These are phyloP conservation scores for Brachionus angularis DNA, from an alignment of 1,140 invertebrate genomes.

Conservation along the genomic window DNA sequence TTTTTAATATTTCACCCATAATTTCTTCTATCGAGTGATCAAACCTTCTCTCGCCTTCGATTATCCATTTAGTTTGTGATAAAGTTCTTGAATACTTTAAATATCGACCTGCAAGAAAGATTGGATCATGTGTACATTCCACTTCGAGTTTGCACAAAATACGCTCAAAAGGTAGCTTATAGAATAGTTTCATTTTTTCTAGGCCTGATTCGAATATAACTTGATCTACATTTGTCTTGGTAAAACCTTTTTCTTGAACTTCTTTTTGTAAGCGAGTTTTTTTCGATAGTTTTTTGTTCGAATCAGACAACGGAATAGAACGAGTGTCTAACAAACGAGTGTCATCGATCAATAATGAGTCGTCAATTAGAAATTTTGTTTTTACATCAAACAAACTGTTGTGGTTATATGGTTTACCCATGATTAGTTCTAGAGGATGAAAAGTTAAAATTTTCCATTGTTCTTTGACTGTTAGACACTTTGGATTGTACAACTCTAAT, in stretches of 20 bases:
- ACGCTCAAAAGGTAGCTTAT: constrained; percentile 12
- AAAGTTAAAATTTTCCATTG: constrained; percentile 41
- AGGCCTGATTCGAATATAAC: constrained; percentile 12
- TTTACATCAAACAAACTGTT: constrained; percentile 42
- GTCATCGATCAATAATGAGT: not conserved
- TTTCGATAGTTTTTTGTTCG: constrained; percentile 14
- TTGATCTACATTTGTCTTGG: constrained; percentile 14
- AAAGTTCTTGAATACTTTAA: constrained; percentile 78
- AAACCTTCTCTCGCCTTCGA: constrained; percentile 73
- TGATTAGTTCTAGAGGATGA: constrained; percentile 23
- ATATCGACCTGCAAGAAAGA: constrained; percentile 63
- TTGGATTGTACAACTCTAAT: constrained; percentile 7
- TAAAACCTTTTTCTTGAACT: constrained; percentile 35
- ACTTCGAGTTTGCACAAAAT: not conserved
- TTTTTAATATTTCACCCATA: constrained; percentile 65
- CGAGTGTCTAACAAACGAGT: constrained; percentile 1
- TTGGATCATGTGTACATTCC: constrained; percentile 36
- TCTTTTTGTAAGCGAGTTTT: constrained; percentile 42
- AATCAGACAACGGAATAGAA: not conserved
- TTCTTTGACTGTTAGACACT: constrained; percentile 35
- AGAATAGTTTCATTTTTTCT: constrained; percentile 36
- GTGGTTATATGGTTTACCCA: constrained; percentile 38
- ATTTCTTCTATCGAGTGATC: constrained; percentile 85
- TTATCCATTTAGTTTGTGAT: constrained; percentile 88
- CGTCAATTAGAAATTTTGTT: constrained; percentile 32